A percentile compares a stretch with the other conserved stretches of the same genome.
These are phyloP conservation scores for Pituophis catenifer DNA, from an alignment of 2,113 vertebrate species.

Conservation along the genomic window DNA sequence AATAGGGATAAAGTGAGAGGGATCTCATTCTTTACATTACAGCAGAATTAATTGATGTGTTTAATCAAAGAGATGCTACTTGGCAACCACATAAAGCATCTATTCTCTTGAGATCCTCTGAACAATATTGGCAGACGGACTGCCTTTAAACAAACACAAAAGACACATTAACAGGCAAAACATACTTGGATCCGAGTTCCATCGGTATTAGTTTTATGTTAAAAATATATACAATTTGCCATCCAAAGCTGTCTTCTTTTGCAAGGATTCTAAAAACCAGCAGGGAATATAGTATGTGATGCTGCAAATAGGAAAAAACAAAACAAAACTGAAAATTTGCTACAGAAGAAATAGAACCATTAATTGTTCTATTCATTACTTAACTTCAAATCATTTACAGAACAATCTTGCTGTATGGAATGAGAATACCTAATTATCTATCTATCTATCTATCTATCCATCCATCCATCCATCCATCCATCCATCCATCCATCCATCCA, in stretches of 20 bases:
- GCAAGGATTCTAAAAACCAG: neutral
- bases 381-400: neutral
- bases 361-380: neutral
- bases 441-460: neutral
- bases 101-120: constrained; percentile 44
- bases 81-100: constrained; percentile 57
- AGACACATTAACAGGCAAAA: constrained; percentile 14
- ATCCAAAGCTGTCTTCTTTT: neutral
- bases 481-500: too few relatives aligned
- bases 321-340: neutral
- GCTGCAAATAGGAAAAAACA: neutral
- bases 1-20: constrained; percentile 59
- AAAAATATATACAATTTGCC: neutral
- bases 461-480: too few relatives aligned
- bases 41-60: constrained; percentile 59
- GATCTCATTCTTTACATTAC: constrained; percentile 49
- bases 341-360: neutral
- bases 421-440: neutral
- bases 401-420: neutral
- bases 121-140: constrained; percentile 41
- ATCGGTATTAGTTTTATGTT: neutral
- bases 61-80: constrained; percentile 64
- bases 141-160: constrained; percentile 50
- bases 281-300: neutral
- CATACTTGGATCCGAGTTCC: constrained; percentile 6